Evolutionary conservation across 2,888 invertebrate genomes (phyloP).

Genomic region (Coelopa pilipes): DNA sequence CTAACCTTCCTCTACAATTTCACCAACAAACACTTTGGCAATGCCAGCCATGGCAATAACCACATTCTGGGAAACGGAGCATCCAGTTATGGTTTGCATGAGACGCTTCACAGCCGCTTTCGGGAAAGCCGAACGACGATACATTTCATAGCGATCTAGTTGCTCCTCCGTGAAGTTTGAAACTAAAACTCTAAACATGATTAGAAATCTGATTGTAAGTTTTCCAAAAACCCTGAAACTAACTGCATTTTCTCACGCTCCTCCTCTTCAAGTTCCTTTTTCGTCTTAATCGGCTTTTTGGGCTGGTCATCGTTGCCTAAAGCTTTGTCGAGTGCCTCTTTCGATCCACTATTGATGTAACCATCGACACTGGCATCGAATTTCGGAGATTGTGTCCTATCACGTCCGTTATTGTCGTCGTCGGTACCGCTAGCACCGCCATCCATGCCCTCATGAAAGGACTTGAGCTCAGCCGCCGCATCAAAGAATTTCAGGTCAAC

Average conservation of each 20-base stretch:
- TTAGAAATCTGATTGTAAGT: neutral
- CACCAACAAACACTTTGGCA: slow-evolving; percentile 98
- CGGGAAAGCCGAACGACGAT: slow-evolving; percentile 94
- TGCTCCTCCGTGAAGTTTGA: slow-evolving; percentile 99
- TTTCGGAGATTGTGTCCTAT: slow-evolving; percentile 38
- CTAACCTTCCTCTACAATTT: slow-evolving; percentile 97
- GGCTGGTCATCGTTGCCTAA: slow-evolving; percentile 41
- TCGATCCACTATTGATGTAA: slow-evolving; percentile 17
- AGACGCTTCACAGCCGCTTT: slow-evolving; percentile 96
- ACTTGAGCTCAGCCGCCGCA: slow-evolving; percentile 37
- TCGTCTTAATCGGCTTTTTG: slow-evolving; percentile 76
- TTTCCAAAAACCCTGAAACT: slow-evolving; percentile 61
- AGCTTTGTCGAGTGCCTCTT: slow-evolving; percentile 2
- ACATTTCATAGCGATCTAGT: slow-evolving; percentile 98
- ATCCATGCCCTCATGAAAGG: slow-evolving; percentile 27
- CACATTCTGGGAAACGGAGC: slow-evolving; percentile 97
- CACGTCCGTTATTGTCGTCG: slow-evolving; percentile 21
- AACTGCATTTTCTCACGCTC: slow-evolving; percentile 97
- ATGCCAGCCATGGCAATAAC: slow-evolving; percentile 99
- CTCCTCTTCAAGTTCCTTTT: slow-evolving; percentile 90
- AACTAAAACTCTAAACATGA: slow-evolving; percentile 82
- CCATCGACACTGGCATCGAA: slow-evolving; percentile 49
- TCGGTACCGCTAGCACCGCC: slow-evolving; percentile 25
- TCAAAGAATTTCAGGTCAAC: slow-evolving; percentile 58
- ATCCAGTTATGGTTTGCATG: slow-evolving; percentile 98